These are phyloP conservation scores for Stramonita haemastoma DNA, from an alignment of 2,888 invertebrate species.

Conservation along the genomic window DNA sequence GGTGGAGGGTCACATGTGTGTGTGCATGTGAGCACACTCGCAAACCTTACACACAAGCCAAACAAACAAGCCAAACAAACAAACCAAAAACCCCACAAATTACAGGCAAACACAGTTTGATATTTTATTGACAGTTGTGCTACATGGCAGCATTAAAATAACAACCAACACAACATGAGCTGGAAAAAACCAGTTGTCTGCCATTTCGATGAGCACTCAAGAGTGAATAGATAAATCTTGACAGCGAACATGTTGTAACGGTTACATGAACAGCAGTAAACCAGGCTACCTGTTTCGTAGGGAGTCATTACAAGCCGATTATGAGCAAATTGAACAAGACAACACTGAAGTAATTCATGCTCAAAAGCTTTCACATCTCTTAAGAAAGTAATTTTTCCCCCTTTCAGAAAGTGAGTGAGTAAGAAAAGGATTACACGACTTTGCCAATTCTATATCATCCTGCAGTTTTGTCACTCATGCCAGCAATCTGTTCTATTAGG, in stretches of 20 bases:
- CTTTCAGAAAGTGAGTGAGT: too few relatives aligned
- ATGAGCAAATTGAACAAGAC: neutral
- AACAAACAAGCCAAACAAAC: neutral
- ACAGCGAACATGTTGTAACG: neutral
- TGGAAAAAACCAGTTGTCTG: slow-evolving; percentile 17
- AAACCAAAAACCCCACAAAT: neutral
- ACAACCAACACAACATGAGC: neutral
- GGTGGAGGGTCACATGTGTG: neutral
- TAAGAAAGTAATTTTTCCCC: too few relatives aligned
- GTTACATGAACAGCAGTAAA: slow-evolving; percentile 12
- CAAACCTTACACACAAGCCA: neutral
- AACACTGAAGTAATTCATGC: too few relatives aligned
- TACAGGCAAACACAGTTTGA: neutral
- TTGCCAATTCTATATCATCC: too few relatives aligned
- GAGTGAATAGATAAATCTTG: slow-evolving; percentile 3
- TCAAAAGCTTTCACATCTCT: too few relatives aligned
- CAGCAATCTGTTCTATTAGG: too few relatives aligned
- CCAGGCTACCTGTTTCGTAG: neutral
- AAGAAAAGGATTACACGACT: too few relatives aligned
- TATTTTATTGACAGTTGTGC: slow-evolving; percentile 12
- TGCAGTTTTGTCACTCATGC: too few relatives aligned
- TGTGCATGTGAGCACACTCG: neutral
- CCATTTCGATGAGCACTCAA: slow-evolving; percentile 19
- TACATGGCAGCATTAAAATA: slow-evolving; percentile 18
- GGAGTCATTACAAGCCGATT: neutral